Conservation (phyloP, 2,113 vertebrate species). For the Ceratotherium simum region DNA sequence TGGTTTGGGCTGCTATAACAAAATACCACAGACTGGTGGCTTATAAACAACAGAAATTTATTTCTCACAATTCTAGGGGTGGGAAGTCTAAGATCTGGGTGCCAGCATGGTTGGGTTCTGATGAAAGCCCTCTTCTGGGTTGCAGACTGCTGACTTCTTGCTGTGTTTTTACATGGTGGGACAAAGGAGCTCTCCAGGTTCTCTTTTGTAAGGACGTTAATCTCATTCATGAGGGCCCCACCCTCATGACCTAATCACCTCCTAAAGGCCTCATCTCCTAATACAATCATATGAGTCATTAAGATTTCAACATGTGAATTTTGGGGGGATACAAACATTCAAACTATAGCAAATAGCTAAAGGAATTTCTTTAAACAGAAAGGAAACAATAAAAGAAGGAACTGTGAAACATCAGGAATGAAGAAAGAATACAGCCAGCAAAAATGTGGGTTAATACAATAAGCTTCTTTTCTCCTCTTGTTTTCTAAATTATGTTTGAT, state of each 20-base stretch:
- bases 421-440: background rate
- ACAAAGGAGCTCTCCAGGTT: background rate
- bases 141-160: background rate
- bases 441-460: background rate
- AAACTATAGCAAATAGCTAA: background rate
- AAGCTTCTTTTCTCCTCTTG: background rate
- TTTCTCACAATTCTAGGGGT: background rate
- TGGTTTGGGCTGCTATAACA: background rate
- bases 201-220: background rate
- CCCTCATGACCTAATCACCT: background rate
- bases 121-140: background rate
- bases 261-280: background rate
- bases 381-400: background rate
- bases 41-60: background rate
- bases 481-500: background rate
- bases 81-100: background rate
- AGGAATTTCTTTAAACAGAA: background rate
- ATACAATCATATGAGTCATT: background rate
- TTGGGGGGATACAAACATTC: background rate
- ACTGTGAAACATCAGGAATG: background rate
- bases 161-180: background rate
- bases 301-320: background rate
- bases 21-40: background rate
- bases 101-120: background rate
- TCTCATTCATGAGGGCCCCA: background rate